phyloP scores from a whole-genome alignment of 2,797 vertebrate genomes.

The Acanthurus lineatus region DNA sequence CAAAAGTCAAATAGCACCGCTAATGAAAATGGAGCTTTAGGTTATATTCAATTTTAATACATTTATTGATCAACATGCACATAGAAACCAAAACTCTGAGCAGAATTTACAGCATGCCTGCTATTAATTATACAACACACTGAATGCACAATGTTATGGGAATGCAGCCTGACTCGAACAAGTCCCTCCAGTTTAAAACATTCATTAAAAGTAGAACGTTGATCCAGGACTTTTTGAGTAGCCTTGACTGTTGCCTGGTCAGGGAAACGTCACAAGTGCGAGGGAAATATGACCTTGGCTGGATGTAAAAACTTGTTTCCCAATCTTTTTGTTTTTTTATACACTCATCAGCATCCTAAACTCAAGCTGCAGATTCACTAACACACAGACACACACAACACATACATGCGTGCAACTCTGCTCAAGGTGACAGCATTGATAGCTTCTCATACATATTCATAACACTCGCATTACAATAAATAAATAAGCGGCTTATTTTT shows the following conservation, averaged over 20 bases:
- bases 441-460: slow-evolving; percentile 76
- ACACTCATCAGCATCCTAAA: slow-evolving; percentile 12
- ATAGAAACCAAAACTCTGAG: background rate
- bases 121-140: background rate
- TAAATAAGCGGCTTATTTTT: slow-evolving; percentile 71
- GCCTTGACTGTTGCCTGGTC: slow-evolving; percentile 26
- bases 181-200: slow-evolving; percentile 3
- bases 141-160: background rate
- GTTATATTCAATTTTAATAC: background rate
- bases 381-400: slow-evolving; percentile 17
- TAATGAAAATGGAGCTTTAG: background rate
- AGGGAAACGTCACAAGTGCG: slow-evolving; percentile 8
- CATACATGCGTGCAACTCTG: slow-evolving; percentile 19
- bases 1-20: background rate
- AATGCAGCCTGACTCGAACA: background rate
- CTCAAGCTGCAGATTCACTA: slow-evolving; percentile 10
- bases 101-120: background rate
- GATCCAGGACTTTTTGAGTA: background rate
- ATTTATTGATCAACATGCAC: no score
- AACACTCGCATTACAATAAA: slow-evolving; percentile 71
- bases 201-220: background rate
- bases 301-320: slow-evolving; percentile 32
- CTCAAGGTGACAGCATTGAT: slow-evolving; percentile 77
- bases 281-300: slow-evolving; percentile 49
- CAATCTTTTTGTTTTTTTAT: slow-evolving; percentile 39